A percentile compares a stretch with the other conserved stretches of the same genome.
These are phyloP conservation scores for Oscheius sp. DNA, from an alignment of 2,888 invertebrate genomes.

Conservation along the genomic window DNA sequence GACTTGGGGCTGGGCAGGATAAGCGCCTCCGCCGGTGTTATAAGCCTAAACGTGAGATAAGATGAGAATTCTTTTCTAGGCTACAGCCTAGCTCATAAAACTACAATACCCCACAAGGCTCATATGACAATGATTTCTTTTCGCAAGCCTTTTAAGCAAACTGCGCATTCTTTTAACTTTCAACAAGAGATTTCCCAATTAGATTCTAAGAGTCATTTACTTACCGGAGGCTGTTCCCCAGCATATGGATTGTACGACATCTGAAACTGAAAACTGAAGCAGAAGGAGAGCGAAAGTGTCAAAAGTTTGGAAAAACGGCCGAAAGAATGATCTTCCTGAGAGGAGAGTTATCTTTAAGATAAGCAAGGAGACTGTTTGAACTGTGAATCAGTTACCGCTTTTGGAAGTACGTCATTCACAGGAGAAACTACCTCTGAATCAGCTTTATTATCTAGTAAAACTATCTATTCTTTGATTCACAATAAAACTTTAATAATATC, in stretches of 20 bases:
- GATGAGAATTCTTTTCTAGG: neutral
- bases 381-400: slow-evolving; percentile 19
- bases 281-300: neutral
- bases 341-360: slow-evolving; percentile 13
- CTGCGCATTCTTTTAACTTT: neutral
- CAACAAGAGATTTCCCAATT: neutral
- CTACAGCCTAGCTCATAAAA: no score
- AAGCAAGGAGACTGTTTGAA: slow-evolving; percentile 19
- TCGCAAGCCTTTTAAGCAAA: no score
- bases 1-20: slow-evolving; percentile 11
- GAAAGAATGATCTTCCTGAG: neutral
- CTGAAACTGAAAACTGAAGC: neutral
- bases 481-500: slow-evolving; percentile 5
- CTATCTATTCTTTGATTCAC: neutral
- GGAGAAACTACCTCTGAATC: neutral
- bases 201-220: neutral
- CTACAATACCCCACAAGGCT: no score
- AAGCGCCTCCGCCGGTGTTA: slow-evolving; percentile 13
- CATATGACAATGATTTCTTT: no score
- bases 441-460: neutral
- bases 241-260: slow-evolving; percentile 22
- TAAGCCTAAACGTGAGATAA: slow-evolving; percentile 1
- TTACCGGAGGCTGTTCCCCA: slow-evolving; percentile 23
- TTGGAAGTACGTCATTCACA: neutral
- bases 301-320: neutral